Conservation (phyloP, 2,797 vertebrate genomes). For the Phalloptychus januarius region DNA sequence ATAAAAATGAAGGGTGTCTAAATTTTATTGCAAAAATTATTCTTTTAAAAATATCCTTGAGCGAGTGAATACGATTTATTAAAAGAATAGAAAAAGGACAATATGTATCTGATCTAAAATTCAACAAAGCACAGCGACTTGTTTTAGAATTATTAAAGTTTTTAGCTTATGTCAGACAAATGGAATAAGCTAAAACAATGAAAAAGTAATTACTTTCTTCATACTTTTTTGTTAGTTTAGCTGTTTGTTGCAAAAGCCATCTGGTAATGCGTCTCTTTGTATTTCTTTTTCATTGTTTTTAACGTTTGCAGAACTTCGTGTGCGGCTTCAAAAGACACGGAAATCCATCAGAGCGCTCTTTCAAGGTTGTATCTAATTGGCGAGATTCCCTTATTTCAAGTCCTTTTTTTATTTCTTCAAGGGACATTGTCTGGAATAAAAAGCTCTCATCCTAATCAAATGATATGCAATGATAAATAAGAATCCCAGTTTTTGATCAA, state of each 20-base stretch:
- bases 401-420: conserved; percentile 75
- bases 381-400: conserved; percentile 74
- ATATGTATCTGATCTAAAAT: conserved; percentile 10
- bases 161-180: conserved; percentile 61
- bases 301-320: conserved; percentile 72
- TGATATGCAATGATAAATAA: conserved; percentile 74
- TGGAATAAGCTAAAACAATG: conserved; percentile 47
- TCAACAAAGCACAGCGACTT: conserved; percentile 44
- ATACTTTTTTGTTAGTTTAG: conserved; percentile 52
- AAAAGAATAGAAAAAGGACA: not conserved
- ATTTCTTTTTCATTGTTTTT: conserved; percentile 70
- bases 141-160: conserved; percentile 35
- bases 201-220: conserved; percentile 49
- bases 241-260: conserved; percentile 70
- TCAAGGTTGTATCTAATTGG: conserved; percentile 75
- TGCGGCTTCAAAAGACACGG: conserved; percentile 72
- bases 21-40: not conserved
- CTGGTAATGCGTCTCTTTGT: conserved; percentile 73
- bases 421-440: conserved; percentile 61
- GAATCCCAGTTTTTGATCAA: conserved; percentile 75
- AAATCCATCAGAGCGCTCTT: conserved; percentile 74
- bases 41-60: not conserved
- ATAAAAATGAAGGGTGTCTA: not conserved
- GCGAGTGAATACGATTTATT: conserved; percentile 1
- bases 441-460: conserved; percentile 72